These are phyloP conservation scores for Nemotelus pantherinus DNA, from an alignment of 2,888 invertebrate genomes.

Conservation along the genomic window DNA sequence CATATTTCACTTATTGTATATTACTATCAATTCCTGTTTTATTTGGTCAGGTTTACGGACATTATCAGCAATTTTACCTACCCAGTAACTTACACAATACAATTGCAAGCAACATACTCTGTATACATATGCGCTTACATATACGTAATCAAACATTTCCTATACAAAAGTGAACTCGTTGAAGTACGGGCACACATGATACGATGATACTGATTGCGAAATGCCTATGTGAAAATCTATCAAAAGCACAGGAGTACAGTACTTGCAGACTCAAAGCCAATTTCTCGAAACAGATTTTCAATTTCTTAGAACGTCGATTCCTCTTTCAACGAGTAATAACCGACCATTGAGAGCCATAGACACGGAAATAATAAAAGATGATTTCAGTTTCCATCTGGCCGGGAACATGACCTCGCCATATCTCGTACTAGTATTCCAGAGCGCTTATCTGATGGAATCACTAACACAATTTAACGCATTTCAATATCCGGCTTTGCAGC, in stretches of 20 bases:
- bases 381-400: not conserved
- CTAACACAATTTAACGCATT: constrained; percentile 19
- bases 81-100: too few relatives aligned
- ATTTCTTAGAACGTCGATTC: too few relatives aligned
- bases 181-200: too few relatives aligned
- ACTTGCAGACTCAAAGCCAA: not conserved
- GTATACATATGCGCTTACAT: too few relatives aligned
- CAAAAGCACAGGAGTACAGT: not conserved
- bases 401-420: not conserved
- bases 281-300: not conserved
- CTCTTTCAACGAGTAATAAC: not conserved
- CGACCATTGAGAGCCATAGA: not conserved
- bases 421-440: not conserved
- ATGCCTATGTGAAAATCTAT: not conserved
- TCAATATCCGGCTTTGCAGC: constrained; percentile 10
- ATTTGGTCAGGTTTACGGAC: too few relatives aligned
- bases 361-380: not conserved
- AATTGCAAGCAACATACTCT: too few relatives aligned
- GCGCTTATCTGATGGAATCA: constrained; percentile 4
- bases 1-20: too few relatives aligned
- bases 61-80: too few relatives aligned
- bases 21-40: too few relatives aligned
- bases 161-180: too few relatives aligned
- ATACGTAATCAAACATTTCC: too few relatives aligned
- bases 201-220: not conserved